Base-by-base conservation (phyloP, 2,888 invertebrate species). In the Oxyscelio sp. region DNA sequence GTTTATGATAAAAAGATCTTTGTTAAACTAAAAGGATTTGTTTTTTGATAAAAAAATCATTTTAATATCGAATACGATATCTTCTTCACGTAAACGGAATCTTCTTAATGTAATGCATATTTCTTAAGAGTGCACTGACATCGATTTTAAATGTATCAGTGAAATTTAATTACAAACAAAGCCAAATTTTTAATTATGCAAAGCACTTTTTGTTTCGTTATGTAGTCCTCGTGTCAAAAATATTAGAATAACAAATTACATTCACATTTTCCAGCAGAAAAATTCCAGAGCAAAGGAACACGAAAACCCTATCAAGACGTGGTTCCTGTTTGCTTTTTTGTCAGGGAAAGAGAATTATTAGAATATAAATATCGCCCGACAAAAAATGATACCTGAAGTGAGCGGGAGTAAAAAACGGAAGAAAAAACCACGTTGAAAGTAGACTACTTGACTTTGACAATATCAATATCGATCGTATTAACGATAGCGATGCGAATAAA, bases 371-470 rank as follows among this genome's bases (percentile, higher is more conserved):
- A 38, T 38, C n/a, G 13, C 38, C n/a, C 11, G 61, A 21, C 24
- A 59, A 59, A 59, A 59, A 59, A 11, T 38, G 21, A 22, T 22
- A 40, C 40, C 2, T 38, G 17, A 56, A 34, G 15, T 31, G 43
- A 2, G 27, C 2, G 1, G 17, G 27, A 27, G 6, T 27, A 27
- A 27, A 27, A 27, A 17, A 2, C 15, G 19, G 15, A 31, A 54
- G 43, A 56, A 59, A 38, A n/a, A n/a, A n/a, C n/a, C n/a, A n/a
- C n/a, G n/a, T 59, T 40, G 59, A 73, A 73, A 73, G 73, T 73
- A 52, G 73, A 61, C 40, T 73, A 61, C 50, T 59, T 13, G 50
- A 61, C 38, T 52, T 73, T 52, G 61, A 71, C n/a, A n/a, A n/a
- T n/a, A n/a, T n/a, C 73, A 61, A 52, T 73, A 66, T 52, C 50